These are phyloP conservation scores for Drosophila littoralis DNA, from an alignment of 1,140 invertebrate genomes.

Conservation along the genomic window DNA sequence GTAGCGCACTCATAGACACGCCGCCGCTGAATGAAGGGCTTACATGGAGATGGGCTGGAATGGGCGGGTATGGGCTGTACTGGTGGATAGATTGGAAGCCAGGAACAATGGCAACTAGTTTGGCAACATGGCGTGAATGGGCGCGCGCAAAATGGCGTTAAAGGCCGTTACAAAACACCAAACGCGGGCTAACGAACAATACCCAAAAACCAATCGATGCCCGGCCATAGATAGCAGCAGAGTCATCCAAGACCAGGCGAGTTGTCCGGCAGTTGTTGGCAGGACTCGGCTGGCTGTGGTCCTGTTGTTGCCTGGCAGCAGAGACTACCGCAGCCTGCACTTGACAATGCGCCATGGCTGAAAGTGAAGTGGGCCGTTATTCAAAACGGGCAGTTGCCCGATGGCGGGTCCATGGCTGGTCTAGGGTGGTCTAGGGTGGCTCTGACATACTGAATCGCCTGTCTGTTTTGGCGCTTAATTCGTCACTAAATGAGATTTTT, in stretches of 20 bases:
- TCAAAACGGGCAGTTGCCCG: no score
- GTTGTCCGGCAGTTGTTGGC: constrained; percentile 5
- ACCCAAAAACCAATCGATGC: constrained; percentile 72
- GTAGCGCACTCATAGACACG: constrained; percentile 43
- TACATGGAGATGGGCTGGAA: no score
- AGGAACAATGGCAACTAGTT: constrained; percentile 47
- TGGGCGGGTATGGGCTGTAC: background rate
- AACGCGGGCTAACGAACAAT: constrained; percentile 30
- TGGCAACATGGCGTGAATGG: constrained; percentile 71
- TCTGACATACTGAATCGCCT: constrained; percentile 75
- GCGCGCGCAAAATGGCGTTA: constrained; percentile 80
- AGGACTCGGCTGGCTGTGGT: background rate
- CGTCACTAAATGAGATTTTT: constrained; percentile 84
- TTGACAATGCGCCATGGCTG: constrained; percentile 54
- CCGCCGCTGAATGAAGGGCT: background rate
- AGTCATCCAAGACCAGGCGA: constrained; percentile 51
- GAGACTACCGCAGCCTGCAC: constrained; percentile 43
- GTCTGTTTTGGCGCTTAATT: constrained; percentile 84
- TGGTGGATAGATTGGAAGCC: background rate
- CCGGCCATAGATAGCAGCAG: constrained; percentile 65
- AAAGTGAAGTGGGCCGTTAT: constrained; percentile 18
- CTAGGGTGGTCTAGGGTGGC: constrained; percentile 46
- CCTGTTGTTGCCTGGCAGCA: constrained; percentile 24
- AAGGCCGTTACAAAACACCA: constrained; percentile 70
- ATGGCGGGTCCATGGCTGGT: no score